Evolutionary conservation across 2,888 invertebrate species (phyloP), one percentile per base, ranked within the genome.

Genomic region (Aquatica leii): DNA sequence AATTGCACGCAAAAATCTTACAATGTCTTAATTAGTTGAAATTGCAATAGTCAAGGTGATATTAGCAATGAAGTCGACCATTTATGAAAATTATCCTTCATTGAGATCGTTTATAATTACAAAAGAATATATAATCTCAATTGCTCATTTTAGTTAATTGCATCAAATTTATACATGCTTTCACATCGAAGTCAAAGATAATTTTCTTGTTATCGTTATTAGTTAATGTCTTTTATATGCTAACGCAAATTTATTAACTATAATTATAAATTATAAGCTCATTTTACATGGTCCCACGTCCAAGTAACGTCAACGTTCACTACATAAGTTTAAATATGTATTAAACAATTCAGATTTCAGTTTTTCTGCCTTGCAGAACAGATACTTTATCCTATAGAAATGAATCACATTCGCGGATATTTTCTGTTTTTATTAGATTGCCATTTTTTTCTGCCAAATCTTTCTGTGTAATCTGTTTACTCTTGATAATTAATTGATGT

Each of bases 401-500:
- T 24, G 2, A 24, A 24, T 24, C 6, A 24, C 24, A 24, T 4
- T 24, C 24, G 6, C 2, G 24, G 24, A 4, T 24, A 24, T 24
- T 24, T 24, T 24, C 6, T 24, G 24, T 24, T 6, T 6, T 2
- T 4, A 24, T 6, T 24, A 6, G 24, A 6, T 24, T 24, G 24
- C 24, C 24, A n/a, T 24, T 24, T 6, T 6, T 4, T 24, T 24
- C 21, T 63, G 63, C 54, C 63, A 63, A 55, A 56, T 54, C 55
- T 51, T 43, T 50, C 41, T 55, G 34, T 48, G 46, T 52, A 53
- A 62, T 66, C 66, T 66, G 37, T 55, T 66, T 66, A 66, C 62
- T 50, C 52, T 63, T 58, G 21, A 57, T 66, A 66, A 66, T 66
- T 66, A 66, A 66, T 66, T 55, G 53, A 52, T 43, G 21, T 55